Conservation (phyloP, 2,113 vertebrate genomes). For the Merops nubicus region DNA sequence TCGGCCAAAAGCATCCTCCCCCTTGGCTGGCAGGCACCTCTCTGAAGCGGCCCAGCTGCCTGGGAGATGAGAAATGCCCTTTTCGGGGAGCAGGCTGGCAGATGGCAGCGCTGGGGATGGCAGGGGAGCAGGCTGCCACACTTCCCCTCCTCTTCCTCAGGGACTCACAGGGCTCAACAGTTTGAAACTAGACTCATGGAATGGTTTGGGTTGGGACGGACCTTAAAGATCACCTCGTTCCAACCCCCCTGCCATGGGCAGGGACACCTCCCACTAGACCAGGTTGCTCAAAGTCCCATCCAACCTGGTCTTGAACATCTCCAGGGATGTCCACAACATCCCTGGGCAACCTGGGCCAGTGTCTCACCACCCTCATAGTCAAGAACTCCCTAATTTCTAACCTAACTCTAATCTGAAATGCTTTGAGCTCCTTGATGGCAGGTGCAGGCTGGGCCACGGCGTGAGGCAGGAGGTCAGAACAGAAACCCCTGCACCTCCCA, state of each 20-base stretch:
- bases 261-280: neutral
- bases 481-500: neutral
- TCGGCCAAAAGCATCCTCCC: neutral
- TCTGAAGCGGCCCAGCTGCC: neutral
- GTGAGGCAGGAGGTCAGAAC: neutral
- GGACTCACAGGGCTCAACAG: accelerated
- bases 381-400: neutral
- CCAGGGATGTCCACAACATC: neutral
- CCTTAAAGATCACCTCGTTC: neutral
- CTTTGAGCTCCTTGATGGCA: neutral
- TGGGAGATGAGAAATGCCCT: neutral
- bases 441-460: neutral
- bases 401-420: too few relatives aligned
- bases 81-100: neutral
- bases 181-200: neutral
- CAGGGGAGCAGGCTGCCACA: neutral
- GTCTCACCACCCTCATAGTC: neutral
- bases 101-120: neutral
- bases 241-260: neutral
- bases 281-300: neutral
- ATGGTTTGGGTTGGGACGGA: neutral
- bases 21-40: neutral
- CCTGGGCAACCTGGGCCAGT: neutral
- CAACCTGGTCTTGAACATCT: neutral
- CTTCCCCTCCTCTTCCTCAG: neutral